A percentile compares a stretch with the other conserved stretches of the same genome.
Conservation (phyloP, 1,140 invertebrate genomes). For the Monomorium pharaonis region DNA sequence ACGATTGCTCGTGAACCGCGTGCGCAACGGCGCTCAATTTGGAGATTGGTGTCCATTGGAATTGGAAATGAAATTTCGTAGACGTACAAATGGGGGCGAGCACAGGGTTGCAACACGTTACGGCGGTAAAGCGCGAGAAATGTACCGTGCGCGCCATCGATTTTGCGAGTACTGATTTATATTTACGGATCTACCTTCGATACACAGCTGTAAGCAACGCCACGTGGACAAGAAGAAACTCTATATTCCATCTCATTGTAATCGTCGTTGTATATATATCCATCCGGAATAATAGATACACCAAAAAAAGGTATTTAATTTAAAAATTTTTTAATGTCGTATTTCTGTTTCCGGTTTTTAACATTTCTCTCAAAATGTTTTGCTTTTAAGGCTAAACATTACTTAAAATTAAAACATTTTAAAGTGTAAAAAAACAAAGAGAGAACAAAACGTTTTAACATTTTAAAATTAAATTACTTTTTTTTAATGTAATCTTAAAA, state of each 20-base stretch:
- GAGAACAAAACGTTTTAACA: no score
- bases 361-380: no score
- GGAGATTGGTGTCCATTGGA: slow-evolving; percentile 69
- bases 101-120: slow-evolving; percentile 55
- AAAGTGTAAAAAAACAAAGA: no score
- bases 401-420: no score
- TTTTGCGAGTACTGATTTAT: slow-evolving; percentile 62
- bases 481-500: not conserved
- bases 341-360: no score
- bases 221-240: not conserved
- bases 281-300: not conserved
- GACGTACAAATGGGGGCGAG: slow-evolving; percentile 62
- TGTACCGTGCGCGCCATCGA: slow-evolving; percentile 59
- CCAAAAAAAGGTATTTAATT: no score
- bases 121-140: slow-evolving; percentile 38
- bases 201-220: not conserved
- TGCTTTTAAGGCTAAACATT: no score
- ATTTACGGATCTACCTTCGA: slow-evolving; percentile 39
- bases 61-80: slow-evolving; percentile 80
- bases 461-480: no score
- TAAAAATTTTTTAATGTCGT: no score
- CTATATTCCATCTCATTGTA: not conserved
- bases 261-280: not conserved
- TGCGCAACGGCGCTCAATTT: slow-evolving; percentile 58
- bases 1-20: slow-evolving; percentile 36